Evolutionary conservation across 2,888 invertebrate genomes (phyloP), one percentile per base, ranked within the genome.

Genomic region (Folsomia manolachei): DNA sequence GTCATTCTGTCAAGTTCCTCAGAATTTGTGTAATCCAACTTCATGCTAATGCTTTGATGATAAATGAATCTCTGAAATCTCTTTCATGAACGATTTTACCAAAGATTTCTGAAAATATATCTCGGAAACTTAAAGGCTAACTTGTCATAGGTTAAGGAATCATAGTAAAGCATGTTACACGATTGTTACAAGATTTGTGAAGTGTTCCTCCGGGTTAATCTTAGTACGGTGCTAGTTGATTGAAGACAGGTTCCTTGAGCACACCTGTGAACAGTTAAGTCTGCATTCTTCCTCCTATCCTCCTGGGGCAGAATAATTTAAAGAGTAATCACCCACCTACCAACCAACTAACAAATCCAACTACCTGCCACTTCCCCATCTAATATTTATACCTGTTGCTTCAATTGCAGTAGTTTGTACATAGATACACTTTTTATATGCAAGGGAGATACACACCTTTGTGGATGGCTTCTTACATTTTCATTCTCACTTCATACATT

Each of bases 201-300:
- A 39, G 4, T 14, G 14, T 39, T 4, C 39, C 4, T 39, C 39
- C 39, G 14, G 39, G 39, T 39, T 39, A 39, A 39, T 39, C 39
- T 39, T 39, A 56, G 56, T 56, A 21, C 19, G 18, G 56, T 56
- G 18, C 21, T 56, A 21, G 56, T 56, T 56, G 56, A 56, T 56
- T 56, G 56, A 56, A 56, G 56, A 56, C 56, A 56, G 56, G 56
- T 56, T 56, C 56, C 21, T 56, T 56, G 56, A 56, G 21, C 56
- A 56, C 56, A 56, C 56, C 56, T 56, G 56, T 56, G 56, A 56
- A 56, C 56, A 56, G 56, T 56, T 56, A 56, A 56, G 56, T 56
- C 56, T 56, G 56, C 56, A 56, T 56, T 56, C 56, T 19, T 19
- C 21, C 21, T 56, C 21, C 56, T 21, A 19, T 19, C 56, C 56